Evolutionary conservation across 2,888 invertebrate species (phyloP), one percentile per base, ranked within the genome.

Genomic region (Andrena dorsata): DNA sequence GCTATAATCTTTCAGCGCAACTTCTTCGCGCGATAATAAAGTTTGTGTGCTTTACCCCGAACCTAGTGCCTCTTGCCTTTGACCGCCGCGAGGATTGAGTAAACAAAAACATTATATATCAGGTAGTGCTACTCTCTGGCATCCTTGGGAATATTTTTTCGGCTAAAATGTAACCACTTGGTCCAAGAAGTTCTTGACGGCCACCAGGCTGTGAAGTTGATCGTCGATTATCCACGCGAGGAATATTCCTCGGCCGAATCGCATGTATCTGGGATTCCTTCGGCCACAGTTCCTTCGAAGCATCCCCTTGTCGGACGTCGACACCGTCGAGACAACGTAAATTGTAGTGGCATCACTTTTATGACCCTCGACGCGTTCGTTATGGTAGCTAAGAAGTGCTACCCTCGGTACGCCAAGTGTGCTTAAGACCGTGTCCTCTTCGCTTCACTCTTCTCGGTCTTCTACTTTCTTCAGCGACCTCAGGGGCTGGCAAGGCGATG

Each of bases 321-420:
- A 82, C 86, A 72, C 80, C 80, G 80, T 76, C 81, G 87, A 85
- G 83, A 86, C 87, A 81, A 79, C 81, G 75, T 85, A 86, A 87
- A 87, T 85, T 86, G 83, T 83, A 87, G 83, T 78, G 76, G 83
- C 83, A 83, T 86, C 83, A 68, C 85, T 86, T 85, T 87, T 76
- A 82, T 76, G 84, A 73, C 82, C 72, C 80, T 80, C 76, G 81
- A 84, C 86, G 83, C 77, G 86, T 86, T 84, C 80, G 84, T 87
- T 88, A 86, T 76, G 69, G 80, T 71, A 85, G 84, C 66, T 80
- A 82, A 85, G 76, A 79, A 87, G 83, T 79, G 66, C 76, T 74
- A 47, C 73, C 81, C 68, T 60, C 49, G 56, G 79, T 65, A 56
- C 74, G 32, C 53, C 64, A 51, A 49, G 49, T 74, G 58, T 69